Conservation (phyloP, 1,140 invertebrate species). For the Archegozetes longisetosus region DNA sequence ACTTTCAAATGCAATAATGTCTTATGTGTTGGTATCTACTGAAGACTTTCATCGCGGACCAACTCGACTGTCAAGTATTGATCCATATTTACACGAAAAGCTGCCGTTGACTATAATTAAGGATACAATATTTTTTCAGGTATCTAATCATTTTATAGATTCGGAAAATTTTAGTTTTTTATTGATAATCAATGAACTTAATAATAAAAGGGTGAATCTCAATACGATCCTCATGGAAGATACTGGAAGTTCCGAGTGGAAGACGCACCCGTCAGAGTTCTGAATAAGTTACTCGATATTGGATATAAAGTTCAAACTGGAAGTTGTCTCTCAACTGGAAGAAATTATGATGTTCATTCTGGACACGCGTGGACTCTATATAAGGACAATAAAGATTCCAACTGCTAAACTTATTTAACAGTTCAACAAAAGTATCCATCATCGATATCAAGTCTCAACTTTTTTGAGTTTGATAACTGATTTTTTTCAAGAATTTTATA, state of each 20-base stretch:
- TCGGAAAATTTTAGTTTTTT: background rate
- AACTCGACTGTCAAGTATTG: slow-evolving; percentile 8
- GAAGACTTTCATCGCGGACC: slow-evolving; percentile 14
- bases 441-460: too few relatives aligned
- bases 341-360: background rate
- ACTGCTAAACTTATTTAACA: too few relatives aligned
- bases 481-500: too few relatives aligned
- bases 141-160: background rate
- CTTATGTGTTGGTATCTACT: slow-evolving; percentile 11
- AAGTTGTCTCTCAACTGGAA: background rate
- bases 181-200: too few relatives aligned
- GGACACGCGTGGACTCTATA: slow-evolving; percentile 12
- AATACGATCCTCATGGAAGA: slow-evolving; percentile 10
- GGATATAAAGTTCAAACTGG: slow-evolving; percentile 10
- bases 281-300: slow-evolving; percentile 9
- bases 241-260: slow-evolving; percentile 13
- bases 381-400: background rate
- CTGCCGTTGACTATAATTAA: slow-evolving; percentile 8
- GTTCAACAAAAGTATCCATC: too few relatives aligned
- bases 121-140: slow-evolving; percentile 11
- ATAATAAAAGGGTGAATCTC: slow-evolving; percentile 11
- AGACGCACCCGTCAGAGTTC: slow-evolving; percentile 10
- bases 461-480: too few relatives aligned
- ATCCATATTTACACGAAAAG: slow-evolving; percentile 12
- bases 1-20: background rate